phyloP scores from a whole-genome alignment of 1,140 invertebrate genomes.

The Cotesia typhae region DNA sequence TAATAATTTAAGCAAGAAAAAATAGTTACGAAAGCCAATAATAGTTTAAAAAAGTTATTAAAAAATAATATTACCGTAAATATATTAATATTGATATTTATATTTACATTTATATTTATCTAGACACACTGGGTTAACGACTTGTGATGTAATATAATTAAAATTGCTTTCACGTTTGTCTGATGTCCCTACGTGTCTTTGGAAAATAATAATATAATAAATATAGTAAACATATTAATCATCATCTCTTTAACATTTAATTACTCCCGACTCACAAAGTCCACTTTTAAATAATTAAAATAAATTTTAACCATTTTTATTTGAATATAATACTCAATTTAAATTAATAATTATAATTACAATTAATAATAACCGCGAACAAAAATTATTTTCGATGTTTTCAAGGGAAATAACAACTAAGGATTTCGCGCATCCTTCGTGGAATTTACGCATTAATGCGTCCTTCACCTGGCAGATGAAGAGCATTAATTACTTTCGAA shows the following conservation, averaged over 20 bases:
- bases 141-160: slow-evolving; percentile 28
- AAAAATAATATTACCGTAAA: too few relatives aligned
- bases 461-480: slow-evolving; percentile 17
- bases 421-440: slow-evolving; percentile 24
- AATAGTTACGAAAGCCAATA: slow-evolving; percentile 14
- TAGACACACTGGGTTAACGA: slow-evolving; percentile 23
- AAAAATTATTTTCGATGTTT: neutral
- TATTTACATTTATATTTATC: neutral
- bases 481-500: slow-evolving; percentile 31
- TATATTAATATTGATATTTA: too few relatives aligned
- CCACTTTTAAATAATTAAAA: neutral
- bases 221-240: neutral
- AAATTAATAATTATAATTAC: neutral
- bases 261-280: neutral
- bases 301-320: neutral
- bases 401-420: slow-evolving; percentile 25
- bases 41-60: neutral
- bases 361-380: neutral
- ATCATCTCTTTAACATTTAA: neutral
- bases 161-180: slow-evolving; percentile 33
- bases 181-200: slow-evolving; percentile 9
- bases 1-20: neutral
- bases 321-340: too few relatives aligned
- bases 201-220: neutral
- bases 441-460: slow-evolving; percentile 9